Conservation (phyloP, 2,797 vertebrate species). For the Acipenser oxyrinchus region DNA sequence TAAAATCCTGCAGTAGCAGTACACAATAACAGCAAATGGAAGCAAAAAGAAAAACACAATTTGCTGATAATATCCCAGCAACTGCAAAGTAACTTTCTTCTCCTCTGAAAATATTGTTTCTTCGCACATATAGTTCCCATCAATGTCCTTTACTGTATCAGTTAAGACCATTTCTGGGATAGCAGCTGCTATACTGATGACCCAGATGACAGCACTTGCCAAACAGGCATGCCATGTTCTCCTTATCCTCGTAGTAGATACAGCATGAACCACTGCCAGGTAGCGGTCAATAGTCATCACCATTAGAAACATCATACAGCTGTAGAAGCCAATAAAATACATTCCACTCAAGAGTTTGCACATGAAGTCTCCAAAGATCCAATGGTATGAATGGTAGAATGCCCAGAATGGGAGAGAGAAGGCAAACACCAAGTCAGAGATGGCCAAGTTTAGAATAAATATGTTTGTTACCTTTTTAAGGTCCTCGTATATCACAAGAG, state of each 20-base stretch:
- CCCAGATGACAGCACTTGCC: conserved; percentile 25
- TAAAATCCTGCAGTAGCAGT: conserved; percentile 32
- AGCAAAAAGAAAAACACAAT: conserved; percentile 33
- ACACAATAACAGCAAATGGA: conserved; percentile 30
- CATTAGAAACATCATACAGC: conserved; percentile 38
- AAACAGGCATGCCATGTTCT: conserved; percentile 13
- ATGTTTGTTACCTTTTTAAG: conserved; percentile 25
- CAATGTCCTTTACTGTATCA: neutral
- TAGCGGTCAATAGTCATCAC: conserved; percentile 39
- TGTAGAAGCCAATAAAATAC: conserved; percentile 35
- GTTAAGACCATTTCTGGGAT: conserved; percentile 29
- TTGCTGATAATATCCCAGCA: conserved; percentile 24
- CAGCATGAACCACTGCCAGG: conserved; percentile 30
- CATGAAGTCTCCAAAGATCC: conserved; percentile 31
- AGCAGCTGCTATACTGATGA: conserved; percentile 21
- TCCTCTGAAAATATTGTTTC: neutral
- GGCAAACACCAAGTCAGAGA: conserved; percentile 34
- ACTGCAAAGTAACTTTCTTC: neutral
- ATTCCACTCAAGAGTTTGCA: conserved; percentile 29
- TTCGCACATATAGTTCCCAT: neutral
- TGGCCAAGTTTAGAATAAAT: conserved; percentile 33
- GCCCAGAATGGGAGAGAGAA: conserved; percentile 32
- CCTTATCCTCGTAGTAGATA: conserved; percentile 14
- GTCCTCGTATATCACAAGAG: conserved; percentile 24
- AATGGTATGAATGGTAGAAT: conserved; percentile 14